A percentile compares a stretch with the other conserved stretches of the same genome.
Evolutionary conservation across 92 coral and sea anemone genomes (phyloP).

Genomic region (Palythoa grandis): DNA sequence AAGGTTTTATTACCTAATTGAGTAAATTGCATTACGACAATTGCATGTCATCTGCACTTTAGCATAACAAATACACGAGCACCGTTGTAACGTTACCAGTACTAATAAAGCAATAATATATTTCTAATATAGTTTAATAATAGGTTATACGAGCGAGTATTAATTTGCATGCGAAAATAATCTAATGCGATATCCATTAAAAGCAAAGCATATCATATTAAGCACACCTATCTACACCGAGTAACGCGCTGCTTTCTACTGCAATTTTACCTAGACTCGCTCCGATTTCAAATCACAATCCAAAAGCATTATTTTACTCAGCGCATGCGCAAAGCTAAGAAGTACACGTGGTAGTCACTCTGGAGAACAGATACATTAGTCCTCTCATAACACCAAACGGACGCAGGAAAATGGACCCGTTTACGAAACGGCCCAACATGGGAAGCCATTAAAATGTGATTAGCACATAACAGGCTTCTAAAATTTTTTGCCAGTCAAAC

Average conservation of each 20-base stretch:
- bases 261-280: background rate
- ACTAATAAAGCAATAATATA: background rate
- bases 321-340: constrained; percentile 44
- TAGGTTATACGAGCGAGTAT: constrained; percentile 10
- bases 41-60: background rate
- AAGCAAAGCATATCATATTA: background rate
- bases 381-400: constrained; percentile 1
- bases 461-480: background rate
- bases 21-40: background rate
- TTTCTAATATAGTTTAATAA: constrained; percentile 24
- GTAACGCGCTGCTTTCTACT: background rate
- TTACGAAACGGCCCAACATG: background rate
- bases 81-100: constrained; percentile 5
- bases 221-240: background rate
- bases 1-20: background rate
- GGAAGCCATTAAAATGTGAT: background rate
- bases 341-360: constrained; percentile 38
- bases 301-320: background rate
- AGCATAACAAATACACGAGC: background rate
- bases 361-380: background rate
- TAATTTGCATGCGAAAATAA: constrained; percentile 1
- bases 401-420: background rate
- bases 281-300: background rate
- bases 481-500: constrained; percentile 13
- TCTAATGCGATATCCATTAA: constrained; percentile 9